Conservation (phyloP, 2,113 vertebrate genomes). For the Condylura cristata region DNA sequence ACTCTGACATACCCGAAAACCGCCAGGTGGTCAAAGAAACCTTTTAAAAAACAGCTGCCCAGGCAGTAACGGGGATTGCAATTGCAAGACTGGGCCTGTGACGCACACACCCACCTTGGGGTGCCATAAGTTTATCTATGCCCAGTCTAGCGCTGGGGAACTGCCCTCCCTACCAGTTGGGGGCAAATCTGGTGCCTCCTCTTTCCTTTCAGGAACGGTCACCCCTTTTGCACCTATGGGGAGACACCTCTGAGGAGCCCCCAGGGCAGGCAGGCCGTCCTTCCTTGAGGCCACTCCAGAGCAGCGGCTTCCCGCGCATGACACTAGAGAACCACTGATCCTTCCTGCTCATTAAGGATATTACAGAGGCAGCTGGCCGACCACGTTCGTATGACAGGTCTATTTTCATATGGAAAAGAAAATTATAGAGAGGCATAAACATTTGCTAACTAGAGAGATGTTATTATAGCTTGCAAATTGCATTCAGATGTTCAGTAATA, state of each 20-base stretch:
- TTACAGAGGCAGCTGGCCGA: constrained; percentile 69
- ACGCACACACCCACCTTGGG: not conserved
- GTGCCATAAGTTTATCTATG: not conserved
- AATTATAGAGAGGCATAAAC: constrained; percentile 79
- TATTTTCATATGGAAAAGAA: constrained; percentile 83
- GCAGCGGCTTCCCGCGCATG: not conserved
- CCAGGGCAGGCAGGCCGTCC: not conserved
- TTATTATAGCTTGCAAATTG: constrained; percentile 80
- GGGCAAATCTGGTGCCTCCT: not conserved
- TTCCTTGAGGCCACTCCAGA: not conserved
- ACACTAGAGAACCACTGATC: not conserved
- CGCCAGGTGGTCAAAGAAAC: not conserved
- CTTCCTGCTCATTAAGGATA: constrained; percentile 64
- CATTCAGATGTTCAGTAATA: constrained; percentile 80
- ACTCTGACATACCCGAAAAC: not conserved
- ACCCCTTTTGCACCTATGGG: not conserved
- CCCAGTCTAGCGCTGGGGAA: not conserved
- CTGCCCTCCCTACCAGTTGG: not conserved
- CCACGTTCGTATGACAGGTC: constrained; percentile 74
- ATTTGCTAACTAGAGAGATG: constrained; percentile 81
- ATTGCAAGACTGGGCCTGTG: not conserved
- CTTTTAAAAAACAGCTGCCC: not conserved
- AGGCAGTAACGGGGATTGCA: not conserved
- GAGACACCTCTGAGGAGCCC: not conserved
- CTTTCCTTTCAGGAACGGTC: not conserved